phyloP scores from a whole-genome alignment of 2,888 invertebrate species.

The Cyclophora albipunctata region DNA sequence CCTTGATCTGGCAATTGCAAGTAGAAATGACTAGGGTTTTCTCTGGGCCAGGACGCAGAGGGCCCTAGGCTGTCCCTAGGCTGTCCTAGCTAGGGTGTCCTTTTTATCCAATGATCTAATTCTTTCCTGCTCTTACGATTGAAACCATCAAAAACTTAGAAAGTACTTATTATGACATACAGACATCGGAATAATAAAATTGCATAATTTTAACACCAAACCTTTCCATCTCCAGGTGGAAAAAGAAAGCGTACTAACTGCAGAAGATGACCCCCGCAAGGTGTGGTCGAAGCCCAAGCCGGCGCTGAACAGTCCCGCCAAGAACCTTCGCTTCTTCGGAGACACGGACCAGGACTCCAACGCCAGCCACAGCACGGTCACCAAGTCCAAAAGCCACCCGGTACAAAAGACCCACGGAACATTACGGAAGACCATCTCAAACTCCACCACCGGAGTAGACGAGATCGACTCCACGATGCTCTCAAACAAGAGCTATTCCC shows the following conservation, averaged over 20 bases:
- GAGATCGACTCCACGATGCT: constrained; percentile 56
- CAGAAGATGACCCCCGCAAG: constrained; percentile 70
- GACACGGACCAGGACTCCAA: constrained; percentile 87
- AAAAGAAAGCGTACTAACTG: constrained; percentile 69
- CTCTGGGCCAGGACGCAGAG: too few species aligned
- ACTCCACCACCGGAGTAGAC: constrained; percentile 61
- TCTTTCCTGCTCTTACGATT: neutral
- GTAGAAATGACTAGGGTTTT: too few species aligned
- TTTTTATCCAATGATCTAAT: neutral
- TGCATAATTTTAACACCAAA: too few species aligned
- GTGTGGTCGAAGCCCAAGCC: constrained; percentile 46
- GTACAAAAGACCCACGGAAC: constrained; percentile 39
- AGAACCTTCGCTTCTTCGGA: constrained; percentile 88
- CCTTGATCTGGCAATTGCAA: too few species aligned
- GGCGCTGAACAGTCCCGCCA: constrained; percentile 68
- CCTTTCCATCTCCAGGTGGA: constrained; percentile 42
- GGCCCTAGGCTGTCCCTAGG: too few species aligned
- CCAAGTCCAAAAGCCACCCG: constrained; percentile 46
- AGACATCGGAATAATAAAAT: too few species aligned
- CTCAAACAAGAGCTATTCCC: constrained; percentile 58
- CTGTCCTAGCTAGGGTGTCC: too few species aligned
- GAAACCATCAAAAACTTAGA: neutral
- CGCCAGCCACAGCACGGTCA: constrained; percentile 38
- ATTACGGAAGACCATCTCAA: constrained; percentile 58
- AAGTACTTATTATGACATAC: neutral